phyloP scores from a whole-genome alignment of 2,888 invertebrate genomes.

The Metacarcinus magister region DNA sequence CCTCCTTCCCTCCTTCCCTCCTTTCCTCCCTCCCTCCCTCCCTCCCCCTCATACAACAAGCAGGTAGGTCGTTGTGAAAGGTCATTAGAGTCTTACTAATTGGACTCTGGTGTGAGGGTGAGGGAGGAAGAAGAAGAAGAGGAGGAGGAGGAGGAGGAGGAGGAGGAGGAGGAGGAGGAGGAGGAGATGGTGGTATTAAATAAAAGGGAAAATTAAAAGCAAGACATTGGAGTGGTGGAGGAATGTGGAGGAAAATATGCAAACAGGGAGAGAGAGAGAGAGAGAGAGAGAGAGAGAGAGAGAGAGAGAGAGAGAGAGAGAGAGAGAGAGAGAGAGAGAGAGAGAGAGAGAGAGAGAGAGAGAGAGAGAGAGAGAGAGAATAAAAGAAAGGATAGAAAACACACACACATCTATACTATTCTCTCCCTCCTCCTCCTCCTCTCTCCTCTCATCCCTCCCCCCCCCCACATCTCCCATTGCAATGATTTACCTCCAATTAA shows the following conservation, averaged over 20 bases:
- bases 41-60: neutral
- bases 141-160: slow-evolving; percentile 17
- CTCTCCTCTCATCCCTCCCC: neutral
- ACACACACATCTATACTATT: too few relatives aligned
- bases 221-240: neutral
- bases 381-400: neutral
- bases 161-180: slow-evolving; percentile 8
- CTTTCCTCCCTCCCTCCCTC: neutral
- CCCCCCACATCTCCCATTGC: neutral
- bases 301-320: neutral
- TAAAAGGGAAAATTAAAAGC: neutral
- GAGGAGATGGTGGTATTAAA: neutral
- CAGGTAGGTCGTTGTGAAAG: neutral
- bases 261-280: slow-evolving; percentile 12
- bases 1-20: neutral
- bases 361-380: neutral
- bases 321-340: neutral
- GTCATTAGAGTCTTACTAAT: slow-evolving; percentile 20
- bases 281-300: neutral
- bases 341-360: neutral
- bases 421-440: too few relatives aligned
- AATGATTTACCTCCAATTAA: slow-evolving; percentile 39
- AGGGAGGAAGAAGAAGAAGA: neutral
- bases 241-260: neutral
- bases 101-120: slow-evolving; percentile 5